Base-by-base conservation (phyloP, 2,888 invertebrate species). In the Spicauda simplicius region DNA sequence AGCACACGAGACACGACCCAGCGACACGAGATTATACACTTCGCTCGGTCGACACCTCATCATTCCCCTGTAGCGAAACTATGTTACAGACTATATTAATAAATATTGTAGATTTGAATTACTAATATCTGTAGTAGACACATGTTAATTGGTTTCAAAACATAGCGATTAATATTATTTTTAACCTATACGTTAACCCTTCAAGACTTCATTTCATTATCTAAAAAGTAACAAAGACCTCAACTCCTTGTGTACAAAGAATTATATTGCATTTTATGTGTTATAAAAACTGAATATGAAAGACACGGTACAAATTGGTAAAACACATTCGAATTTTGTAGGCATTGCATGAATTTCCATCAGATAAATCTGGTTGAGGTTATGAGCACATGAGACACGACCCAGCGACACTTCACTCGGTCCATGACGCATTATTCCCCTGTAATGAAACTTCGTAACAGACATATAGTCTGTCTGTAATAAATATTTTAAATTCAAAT, bases 11-110 rank as follows among this genome's bases (percentile, higher is more conserved):
- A n/a, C n/a, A n/a, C n/a, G n/a, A n/a, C 25, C 37, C 30, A 14
- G 19, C 30, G 48, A 59, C 48, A 59, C 25, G 59, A 25, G n/a
- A 59, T 59, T 59, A 59, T 59, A 45, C 58, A 48, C 59, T 56
- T 19, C 56, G 16, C 18, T 18, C 12, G 18, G 0, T 56, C 18
- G 33, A 16, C 37, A 16, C 5, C 11, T 37, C 37, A 18, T 56
- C 56, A 37, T 56, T 18, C 56, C 16, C 18, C 18, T 56, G 33
- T 37, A 25, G 5, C 5, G 25, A 25, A 58, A 58, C 8, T 45
- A 25, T 20, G 45, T 7, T 12, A 25, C 25, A 58, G 45, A 48
- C n/a, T 58, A 25, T 48, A 58, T n/a, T 41, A 41, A 14, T 41
- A 3, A 41, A 14, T 14, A 12, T 12, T 41, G 14, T 41, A 41